Evolutionary conservation across 1,140 invertebrate species (phyloP).

Genomic region (Solenopsis invicta): DNA sequence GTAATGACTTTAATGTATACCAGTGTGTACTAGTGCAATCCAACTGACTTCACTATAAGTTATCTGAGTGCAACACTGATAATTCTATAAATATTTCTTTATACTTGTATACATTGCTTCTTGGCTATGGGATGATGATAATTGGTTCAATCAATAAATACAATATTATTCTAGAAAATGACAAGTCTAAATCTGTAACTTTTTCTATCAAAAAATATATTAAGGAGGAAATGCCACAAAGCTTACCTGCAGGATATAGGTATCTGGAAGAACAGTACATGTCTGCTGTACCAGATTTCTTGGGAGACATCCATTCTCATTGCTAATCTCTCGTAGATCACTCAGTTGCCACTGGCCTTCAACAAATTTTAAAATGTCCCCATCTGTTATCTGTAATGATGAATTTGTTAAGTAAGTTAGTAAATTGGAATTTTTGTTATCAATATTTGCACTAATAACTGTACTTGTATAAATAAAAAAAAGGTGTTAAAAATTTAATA

Average conservation of each 20-base stretch:
- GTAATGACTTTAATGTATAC: no score
- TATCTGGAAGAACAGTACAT: constrained; percentile 85
- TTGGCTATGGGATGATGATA: no score
- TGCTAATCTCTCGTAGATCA: constrained; percentile 88
- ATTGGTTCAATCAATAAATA: no score
- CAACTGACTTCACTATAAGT: no score
- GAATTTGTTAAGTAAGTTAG: background rate
- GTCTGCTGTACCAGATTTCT: constrained; percentile 83
- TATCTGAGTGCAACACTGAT: no score
- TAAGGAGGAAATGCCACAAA: background rate
- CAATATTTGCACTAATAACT: background rate
- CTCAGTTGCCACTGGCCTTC: constrained; percentile 89
- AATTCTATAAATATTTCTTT: no score
- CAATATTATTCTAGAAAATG: no score
- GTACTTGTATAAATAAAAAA: background rate
- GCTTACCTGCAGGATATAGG: constrained; percentile 89
- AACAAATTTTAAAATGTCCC: constrained; percentile 82
- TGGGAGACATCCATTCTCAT: constrained; percentile 88
- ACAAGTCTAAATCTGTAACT: no score
- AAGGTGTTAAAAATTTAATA: no score
- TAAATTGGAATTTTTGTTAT: background rate
- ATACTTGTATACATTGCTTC: no score
- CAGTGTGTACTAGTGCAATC: no score
- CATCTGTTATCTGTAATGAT: constrained; percentile 48
- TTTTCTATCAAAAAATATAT: no score